Evolutionary conservation across 2,888 invertebrate species (phyloP), one percentile per base, ranked within the genome.

Genomic region (Lycophotia porphyrea): DNA sequence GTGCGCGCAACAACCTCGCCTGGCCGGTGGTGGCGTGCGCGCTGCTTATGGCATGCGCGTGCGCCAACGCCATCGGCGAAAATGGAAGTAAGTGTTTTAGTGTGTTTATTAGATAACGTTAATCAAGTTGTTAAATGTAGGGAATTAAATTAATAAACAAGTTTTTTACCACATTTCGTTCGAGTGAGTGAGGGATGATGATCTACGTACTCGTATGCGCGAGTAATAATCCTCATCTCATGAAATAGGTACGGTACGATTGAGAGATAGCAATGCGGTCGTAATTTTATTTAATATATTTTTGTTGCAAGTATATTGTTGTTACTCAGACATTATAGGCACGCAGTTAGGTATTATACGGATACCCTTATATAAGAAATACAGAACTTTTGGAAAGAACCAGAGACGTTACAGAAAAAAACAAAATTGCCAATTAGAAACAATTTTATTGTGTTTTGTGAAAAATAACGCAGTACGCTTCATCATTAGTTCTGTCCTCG

Each of bases 11-110:
- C 88, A 90, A 88, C 91, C 88, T 90, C 88, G 87, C 90, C 80
- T 91, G 92, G 94, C 92, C 92, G 91, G 91, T 91, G 90, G 92
- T 91, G 92, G 94, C 92, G 91, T 88, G 92, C 90, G 91, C 92
- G 91, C 92, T 94, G 90, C 92, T 94, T 90, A 92, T 95, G 90
- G 91, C 92, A 87, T 92, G 91, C 87, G 90, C 92, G 78, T 85
- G 87, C 88, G 90, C 91, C 81, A 90, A 88, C 86, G 91, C 92
- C 85, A 90, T 91, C 81, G 88, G 91, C 77, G 91, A 92, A 80
- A 81, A 86, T 66, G 95, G 94, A 92, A 91, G 95, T 95, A 84
- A 91, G 94, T 92, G 1, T 49, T 21, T 13, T n/a, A 24, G 21
- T 60, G 31, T 39, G 24, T 21, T 24, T 39, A 49, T 18, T 39